A percentile compares a stretch with the other conserved stretches of the same genome.
Conservation (phyloP, 2,888 invertebrate species). For the Cephus rjabovi region DNA sequence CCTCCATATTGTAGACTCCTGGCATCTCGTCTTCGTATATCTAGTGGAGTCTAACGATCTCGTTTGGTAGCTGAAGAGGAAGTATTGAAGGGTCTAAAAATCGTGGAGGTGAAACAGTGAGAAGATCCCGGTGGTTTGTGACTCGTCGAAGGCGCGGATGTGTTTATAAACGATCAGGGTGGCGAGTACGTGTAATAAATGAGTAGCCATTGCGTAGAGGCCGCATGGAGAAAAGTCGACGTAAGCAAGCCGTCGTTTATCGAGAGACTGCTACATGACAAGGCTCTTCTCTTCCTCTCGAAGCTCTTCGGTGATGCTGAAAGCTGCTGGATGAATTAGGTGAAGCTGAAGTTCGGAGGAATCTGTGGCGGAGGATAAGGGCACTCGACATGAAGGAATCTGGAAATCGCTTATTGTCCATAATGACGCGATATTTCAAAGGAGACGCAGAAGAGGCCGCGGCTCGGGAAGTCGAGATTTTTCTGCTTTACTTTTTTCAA, state of each 20-base stretch:
- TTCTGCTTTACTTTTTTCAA: not conserved
- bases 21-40: not conserved
- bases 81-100: not conserved
- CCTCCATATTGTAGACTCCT: not conserved
- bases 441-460: not conserved
- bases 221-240: not conserved
- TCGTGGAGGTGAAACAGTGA: not conserved
- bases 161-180: not conserved
- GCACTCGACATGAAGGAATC: not conserved
- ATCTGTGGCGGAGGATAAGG: not conserved
- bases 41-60: not conserved
- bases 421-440: slow-evolving; percentile 7
- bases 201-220: not conserved
- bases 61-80: not conserved
- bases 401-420: slow-evolving; percentile 2
- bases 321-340: not conserved
- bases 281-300: not conserved
- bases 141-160: not conserved
- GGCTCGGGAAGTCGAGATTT: not conserved
- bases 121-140: not conserved
- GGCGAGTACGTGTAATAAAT: not conserved
- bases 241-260: slow-evolving; percentile 2
- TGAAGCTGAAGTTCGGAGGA: not conserved
- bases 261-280: not conserved
- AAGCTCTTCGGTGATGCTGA: not conserved